Evolutionary conservation across 2,888 invertebrate genomes (phyloP), one percentile per base, ranked within the genome.

Genomic region (Dioctria linearis): DNA sequence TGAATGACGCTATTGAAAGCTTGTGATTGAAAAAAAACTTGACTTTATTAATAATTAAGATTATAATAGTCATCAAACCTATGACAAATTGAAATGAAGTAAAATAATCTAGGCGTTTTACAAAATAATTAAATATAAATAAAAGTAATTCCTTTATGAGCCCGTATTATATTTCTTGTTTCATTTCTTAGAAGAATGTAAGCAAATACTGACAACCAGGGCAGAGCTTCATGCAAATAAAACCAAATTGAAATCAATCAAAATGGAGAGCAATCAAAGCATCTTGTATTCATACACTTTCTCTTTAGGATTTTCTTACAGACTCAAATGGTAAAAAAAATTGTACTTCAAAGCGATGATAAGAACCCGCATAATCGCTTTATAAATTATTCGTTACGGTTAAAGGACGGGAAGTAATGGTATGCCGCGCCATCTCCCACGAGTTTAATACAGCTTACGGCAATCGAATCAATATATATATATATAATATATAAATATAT

Each of bases 361-460:
- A 79, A 79, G 67, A 69, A 69, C 79, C 79, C 79, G 59, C 79
- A 79, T 79, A 79, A 79, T 79, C 79, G 59, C 46, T 57, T 67
- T 79, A 79, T 79, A 79, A 79, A 79, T 79, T 79, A 67, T 67
- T 67, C 67, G 57, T 78, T 66, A 42, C 79, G 79, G 69, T 79
- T 79, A 79, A 79, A 69, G 67, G 59, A 54, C 37, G 9, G 59
- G 46, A 46, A 43, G 40, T 61, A 54, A 54, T 71, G 54, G 51
- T 71, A 71, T 61, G 75, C 59, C 40, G 75, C 43, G 59, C n/a
- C 51, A n/a, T 9, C 71, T 25, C 25, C 25, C 25, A 0, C 25
- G 25, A 25, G 25, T 25, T 25, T 25, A 25, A 25, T 25, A 25
- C 25, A 25, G 25, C 25, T 25, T 25, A 25, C 25, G 25, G 25